Evolutionary conservation across 2,888 invertebrate genomes (phyloP).

Genomic region (Nemurella pictetii): DNA sequence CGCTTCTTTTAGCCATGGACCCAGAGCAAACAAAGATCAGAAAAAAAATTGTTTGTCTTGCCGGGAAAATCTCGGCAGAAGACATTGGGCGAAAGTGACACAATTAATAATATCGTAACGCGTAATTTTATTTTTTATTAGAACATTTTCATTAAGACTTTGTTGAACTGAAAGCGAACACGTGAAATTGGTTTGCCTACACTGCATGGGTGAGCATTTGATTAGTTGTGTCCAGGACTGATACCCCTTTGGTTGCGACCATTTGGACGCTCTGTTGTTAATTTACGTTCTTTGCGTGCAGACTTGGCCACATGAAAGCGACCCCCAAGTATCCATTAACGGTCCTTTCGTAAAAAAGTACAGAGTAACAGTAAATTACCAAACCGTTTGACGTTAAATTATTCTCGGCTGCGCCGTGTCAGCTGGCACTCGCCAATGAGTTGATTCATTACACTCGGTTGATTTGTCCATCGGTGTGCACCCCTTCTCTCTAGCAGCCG

Average conservation of each 20-base stretch:
- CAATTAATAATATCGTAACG: not conserved
- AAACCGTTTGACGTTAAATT: slow-evolving; percentile 9
- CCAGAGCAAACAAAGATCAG: not conserved
- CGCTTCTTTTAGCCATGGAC: not conserved
- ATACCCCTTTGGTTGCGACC: not conserved
- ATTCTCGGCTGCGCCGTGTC: not conserved
- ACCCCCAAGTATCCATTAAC: not conserved
- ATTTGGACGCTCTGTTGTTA: not conserved
- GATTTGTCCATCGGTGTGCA: not conserved
- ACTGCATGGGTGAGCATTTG: too few relatives aligned
- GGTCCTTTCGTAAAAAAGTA: not conserved
- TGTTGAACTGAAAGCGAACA: not conserved
- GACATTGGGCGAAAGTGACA: not conserved
- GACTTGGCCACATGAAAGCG: not conserved
- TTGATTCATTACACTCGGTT: slow-evolving; percentile 6
- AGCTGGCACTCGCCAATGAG: slow-evolving; percentile 2
- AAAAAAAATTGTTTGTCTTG: not conserved
- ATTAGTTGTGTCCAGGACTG: not conserved
- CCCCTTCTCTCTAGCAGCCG: not conserved
- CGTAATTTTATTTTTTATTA: not conserved
- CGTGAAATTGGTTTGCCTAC: not conserved
- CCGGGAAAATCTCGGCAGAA: not conserved
- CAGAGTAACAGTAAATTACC: not conserved
- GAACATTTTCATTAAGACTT: not conserved
- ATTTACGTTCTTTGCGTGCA: not conserved